Evolutionary conservation across 2,113 vertebrate genomes (phyloP), one percentile per base, ranked within the genome.

Genomic region (Triplophysa siluroides): DNA sequence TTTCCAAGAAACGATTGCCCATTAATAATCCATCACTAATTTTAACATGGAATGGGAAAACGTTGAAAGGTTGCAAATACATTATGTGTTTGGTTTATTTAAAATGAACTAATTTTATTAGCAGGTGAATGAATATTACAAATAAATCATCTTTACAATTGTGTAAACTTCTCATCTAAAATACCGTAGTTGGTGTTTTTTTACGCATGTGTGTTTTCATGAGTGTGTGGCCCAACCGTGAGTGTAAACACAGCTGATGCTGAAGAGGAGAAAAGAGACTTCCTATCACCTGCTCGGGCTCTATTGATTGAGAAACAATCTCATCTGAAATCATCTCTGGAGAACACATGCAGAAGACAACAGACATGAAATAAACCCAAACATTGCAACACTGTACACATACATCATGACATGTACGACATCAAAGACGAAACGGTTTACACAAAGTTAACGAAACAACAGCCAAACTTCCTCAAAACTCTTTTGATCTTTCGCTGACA

Each of bases 181-280:
- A 52, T 52, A 4, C 13, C 4, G 16, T 50, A 14, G 7, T 14
- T 50, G 47, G 9, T 3, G 0, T 13, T 50, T 50, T 50, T 50
- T 14, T 50, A 7, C 45, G 9, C 45, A 4, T 16, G 13, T 14
- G 47, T 52, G 18, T 52, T 52, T 63, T 4, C 6, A 74, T 74
- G 86, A 78, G 79, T 84, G 24, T 76, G 73, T 65, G 43, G 76
- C 23, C 9, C 33, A 72, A 65, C 76, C 58, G 69, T 50, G 52
- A 83, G 65, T 80, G 85, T 86, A 86, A 87, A 86, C 85, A 85
- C 67, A 80, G 81, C 87, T 82, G 85, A 89, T 87, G 83, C 74
- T 29, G 47, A 78, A 56, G n/a, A 45, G 64, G 71, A 45, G 52
- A 75, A 78, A 47, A 54, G 72, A 78, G 43, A 70, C 47, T 67